Evolutionary conservation across 2,888 invertebrate species (phyloP).

Genomic region (Tinea pellionella): DNA sequence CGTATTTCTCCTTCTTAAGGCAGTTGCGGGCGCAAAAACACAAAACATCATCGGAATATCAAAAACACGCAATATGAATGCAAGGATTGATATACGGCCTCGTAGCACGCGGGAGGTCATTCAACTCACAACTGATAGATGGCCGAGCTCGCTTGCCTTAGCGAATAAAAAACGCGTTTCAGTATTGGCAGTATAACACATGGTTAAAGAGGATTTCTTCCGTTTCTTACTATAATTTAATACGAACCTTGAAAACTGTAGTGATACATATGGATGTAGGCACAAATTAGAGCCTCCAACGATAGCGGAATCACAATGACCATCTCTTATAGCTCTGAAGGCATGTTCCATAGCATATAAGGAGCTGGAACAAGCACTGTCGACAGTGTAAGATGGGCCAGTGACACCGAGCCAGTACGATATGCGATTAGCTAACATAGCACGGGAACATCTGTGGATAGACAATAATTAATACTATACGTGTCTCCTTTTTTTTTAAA

Average conservation of each 20-base stretch:
- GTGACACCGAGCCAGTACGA: conserved; percentile 89
- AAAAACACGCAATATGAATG: no score
- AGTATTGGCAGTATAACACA: no score
- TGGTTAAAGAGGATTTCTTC: no score
- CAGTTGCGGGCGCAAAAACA: no score
- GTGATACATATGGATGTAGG: conserved; percentile 87
- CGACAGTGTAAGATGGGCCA: conserved; percentile 89
- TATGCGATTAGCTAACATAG: conserved; percentile 92
- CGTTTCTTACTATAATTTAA: background rate
- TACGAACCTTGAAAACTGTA: conserved; percentile 82
- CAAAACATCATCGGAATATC: no score
- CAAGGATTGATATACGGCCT: no score
- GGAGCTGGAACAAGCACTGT: conserved; percentile 96
- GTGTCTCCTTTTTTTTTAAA: no score
- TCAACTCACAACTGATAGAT: no score
- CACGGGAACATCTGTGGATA: conserved; percentile 79
- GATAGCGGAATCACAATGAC: conserved; percentile 88
- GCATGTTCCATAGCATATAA: conserved; percentile 88
- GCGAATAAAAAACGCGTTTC: no score
- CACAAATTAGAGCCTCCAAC: conserved; percentile 90
- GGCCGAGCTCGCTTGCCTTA: no score
- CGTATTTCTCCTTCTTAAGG: no score
- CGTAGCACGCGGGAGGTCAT: no score
- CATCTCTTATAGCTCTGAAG: conserved; percentile 79
- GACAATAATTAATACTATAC: background rate